Evolutionary conservation across 2,113 vertebrate genomes (phyloP).

Genomic region (Scartelaos histophorus): DNA sequence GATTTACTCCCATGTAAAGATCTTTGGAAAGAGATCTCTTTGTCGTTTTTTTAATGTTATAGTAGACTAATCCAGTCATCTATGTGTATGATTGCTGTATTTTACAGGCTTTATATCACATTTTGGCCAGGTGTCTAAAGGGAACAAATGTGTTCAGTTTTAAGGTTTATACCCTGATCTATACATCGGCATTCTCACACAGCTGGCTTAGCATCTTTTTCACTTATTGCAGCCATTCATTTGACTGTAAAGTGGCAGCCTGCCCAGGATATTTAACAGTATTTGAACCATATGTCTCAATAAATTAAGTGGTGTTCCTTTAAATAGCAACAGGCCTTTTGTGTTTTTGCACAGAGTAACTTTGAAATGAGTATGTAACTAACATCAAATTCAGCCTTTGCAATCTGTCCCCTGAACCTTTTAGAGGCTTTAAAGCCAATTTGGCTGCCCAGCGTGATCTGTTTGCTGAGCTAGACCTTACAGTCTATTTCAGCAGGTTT

Average conservation of each 20-base stretch:
- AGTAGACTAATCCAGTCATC: no score
- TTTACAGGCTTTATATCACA: conserved; percentile 2
- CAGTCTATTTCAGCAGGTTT: conserved; percentile 36
- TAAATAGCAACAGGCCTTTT: no score
- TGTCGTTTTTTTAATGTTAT: no score
- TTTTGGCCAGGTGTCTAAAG: conserved; percentile 13
- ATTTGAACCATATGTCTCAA: conserved; percentile 13
- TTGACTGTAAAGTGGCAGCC: conserved; percentile 33
- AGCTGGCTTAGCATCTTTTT: conserved; percentile 29
- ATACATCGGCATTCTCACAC: conserved; percentile 46
- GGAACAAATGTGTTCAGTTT: conserved; percentile 18
- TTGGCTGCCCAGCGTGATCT: conserved; percentile 47
- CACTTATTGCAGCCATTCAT: conserved; percentile 31
- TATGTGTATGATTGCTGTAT: neutral
- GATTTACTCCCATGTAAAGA: neutral
- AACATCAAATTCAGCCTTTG: conserved; percentile 18
- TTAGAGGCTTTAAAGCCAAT: conserved; percentile 42
- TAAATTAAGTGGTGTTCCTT: neutral
- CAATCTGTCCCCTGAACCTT: conserved; percentile 13
- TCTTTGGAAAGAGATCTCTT: neutral
- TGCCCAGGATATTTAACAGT: conserved; percentile 7
- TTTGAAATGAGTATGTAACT: neutral
- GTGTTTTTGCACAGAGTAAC: no score
- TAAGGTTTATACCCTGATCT: conserved; percentile 36
- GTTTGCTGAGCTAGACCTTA: conserved; percentile 13